Evolutionary conservation across 2,888 invertebrate genomes (phyloP).

Genomic region (Habrosyne pyritoides): DNA sequence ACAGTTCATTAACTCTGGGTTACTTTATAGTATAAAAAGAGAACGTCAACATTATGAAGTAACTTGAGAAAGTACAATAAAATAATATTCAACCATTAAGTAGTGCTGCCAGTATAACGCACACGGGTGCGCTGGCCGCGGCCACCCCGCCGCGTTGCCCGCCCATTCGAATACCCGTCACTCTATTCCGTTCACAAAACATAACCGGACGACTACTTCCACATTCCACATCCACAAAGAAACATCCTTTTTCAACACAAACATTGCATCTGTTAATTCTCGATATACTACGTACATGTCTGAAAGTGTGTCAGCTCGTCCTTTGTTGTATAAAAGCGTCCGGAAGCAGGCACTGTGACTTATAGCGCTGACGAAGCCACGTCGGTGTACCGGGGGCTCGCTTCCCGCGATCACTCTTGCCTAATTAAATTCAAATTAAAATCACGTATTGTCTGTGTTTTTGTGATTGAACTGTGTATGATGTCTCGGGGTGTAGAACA

Average conservation of each 20-base stretch:
- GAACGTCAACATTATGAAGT: not conserved
- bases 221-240: constrained; percentile 44
- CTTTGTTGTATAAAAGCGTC: constrained; percentile 28
- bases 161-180: constrained; percentile 65
- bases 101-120: constrained; percentile 38
- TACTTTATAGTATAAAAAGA: no score
- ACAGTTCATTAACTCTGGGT: no score
- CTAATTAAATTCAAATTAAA: constrained; percentile 20
- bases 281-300: constrained; percentile 10
- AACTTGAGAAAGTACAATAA: constrained; percentile 5
- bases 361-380: constrained; percentile 22
- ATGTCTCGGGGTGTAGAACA: constrained; percentile 25
- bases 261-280: constrained; percentile 7
- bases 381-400: constrained; percentile 20
- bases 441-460: constrained; percentile 17
- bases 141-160: constrained; percentile 53
- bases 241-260: constrained; percentile 24
- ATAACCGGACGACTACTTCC: constrained; percentile 78
- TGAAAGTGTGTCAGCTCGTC: constrained; percentile 10
- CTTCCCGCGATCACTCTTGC: constrained; percentile 23
- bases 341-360: constrained; percentile 29
- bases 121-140: constrained; percentile 70
- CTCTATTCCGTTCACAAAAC: constrained; percentile 79
- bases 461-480: constrained; percentile 24
- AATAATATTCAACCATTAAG: constrained; percentile 28